A percentile compares a stretch with the other conserved stretches of the same genome.
Evolutionary conservation across 1,140 invertebrate genomes (phyloP).

Genomic region (Cotesia chilonis): DNA sequence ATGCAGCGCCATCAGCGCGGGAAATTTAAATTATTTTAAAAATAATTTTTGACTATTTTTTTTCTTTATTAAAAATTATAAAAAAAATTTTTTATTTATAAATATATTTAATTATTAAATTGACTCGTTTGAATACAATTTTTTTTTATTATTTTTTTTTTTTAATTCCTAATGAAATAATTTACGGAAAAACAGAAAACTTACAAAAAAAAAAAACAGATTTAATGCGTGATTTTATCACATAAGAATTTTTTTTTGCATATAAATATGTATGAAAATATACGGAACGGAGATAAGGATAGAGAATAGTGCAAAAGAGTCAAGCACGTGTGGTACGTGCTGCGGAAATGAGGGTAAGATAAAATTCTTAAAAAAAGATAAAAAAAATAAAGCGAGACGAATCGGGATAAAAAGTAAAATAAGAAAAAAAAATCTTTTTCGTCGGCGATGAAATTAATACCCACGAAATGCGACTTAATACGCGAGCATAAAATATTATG

Average conservation of each 20-base stretch:
- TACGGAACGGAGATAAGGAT: slow-evolving; percentile 4
- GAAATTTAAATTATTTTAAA: no score
- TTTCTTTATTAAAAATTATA: no score
- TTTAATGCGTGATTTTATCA: background rate
- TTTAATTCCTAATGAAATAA: no score
- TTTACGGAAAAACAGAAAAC: no score
- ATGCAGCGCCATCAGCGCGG: no score
- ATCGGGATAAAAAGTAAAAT: background rate
- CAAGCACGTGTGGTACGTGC: slow-evolving; percentile 7
- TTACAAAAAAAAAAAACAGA: background rate
- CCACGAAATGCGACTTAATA: slow-evolving; percentile 40
- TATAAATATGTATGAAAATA: slow-evolving; percentile 11
- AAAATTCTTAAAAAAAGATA: background rate
- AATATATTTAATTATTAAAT: no score
- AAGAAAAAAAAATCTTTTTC: slow-evolving; percentile 23
- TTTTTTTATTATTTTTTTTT: no score
- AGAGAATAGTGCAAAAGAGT: slow-evolving; percentile 1
- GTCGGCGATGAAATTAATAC: slow-evolving; percentile 39
- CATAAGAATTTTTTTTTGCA: no score
- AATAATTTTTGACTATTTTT: no score
- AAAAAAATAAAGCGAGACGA: background rate
- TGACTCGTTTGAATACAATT: no score
- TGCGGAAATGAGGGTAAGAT: background rate
- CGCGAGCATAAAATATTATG: slow-evolving; percentile 40
- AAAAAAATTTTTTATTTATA: no score